Evolutionary conservation across 2,797 vertebrate genomes (phyloP).

Genomic region (Gambusia yucatana): DNA sequence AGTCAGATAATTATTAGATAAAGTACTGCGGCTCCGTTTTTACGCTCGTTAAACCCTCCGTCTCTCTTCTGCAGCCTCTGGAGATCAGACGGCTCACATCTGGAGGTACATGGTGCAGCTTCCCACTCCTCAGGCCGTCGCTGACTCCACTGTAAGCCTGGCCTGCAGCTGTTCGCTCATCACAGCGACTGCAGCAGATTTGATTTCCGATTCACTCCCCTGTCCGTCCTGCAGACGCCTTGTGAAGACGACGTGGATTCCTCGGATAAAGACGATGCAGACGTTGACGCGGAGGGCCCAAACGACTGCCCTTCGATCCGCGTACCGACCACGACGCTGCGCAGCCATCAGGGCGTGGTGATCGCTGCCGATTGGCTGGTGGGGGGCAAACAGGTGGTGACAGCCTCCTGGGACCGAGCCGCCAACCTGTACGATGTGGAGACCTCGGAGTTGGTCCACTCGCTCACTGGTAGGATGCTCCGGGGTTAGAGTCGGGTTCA

Average conservation of each 20-base stretch:
- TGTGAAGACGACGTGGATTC: conserved; percentile 96
- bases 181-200: background rate
- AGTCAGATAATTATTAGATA: background rate
- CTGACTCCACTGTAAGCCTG: conserved; percentile 91
- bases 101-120: conserved; percentile 97
- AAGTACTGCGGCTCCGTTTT: background rate
- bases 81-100: conserved; percentile 98
- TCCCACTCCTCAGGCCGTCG: conserved; percentile 89
- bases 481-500: background rate
- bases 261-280: conserved; percentile 95
- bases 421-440: conserved; percentile 98
- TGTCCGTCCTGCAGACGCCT: conserved; percentile 73
- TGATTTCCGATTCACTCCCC: background rate
- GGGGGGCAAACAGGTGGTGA: conserved; percentile 95
- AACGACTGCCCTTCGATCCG: conserved; percentile 93
- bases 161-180: background rate
- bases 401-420: conserved; percentile 95
- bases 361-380: conserved; percentile 98
- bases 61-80: conserved; percentile 85
- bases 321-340: conserved; percentile 86
- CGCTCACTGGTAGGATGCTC: conserved; percentile 87
- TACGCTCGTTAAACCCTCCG: background rate
- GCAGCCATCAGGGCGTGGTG: conserved; percentile 97
- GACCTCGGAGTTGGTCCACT: conserved; percentile 95
- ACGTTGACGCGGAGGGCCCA: conserved; percentile 87